phyloP scores from a whole-genome alignment of 2,113 vertebrate genomes.

The Centropus unirufus region DNA sequence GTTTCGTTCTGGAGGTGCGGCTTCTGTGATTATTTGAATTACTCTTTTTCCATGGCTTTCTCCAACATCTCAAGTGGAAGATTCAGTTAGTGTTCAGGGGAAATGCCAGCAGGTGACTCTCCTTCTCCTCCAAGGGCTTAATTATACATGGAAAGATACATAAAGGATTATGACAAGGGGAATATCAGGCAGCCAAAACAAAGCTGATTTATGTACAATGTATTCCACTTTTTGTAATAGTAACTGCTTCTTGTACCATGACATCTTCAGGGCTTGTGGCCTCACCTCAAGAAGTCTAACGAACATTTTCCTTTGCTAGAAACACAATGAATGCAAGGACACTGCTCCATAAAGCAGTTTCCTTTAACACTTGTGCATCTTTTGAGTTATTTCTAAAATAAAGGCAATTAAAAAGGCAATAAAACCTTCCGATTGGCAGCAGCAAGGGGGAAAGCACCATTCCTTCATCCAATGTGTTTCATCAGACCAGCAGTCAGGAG shows the following conservation, averaged over 20 bases:
- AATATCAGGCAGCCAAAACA: conserved; percentile 42
- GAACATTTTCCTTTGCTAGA: neutral
- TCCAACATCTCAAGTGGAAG: neutral
- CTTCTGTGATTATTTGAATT: neutral
- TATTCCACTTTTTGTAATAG: neutral
- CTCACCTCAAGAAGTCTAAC: neutral
- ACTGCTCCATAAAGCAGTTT: neutral
- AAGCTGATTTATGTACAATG: neutral
- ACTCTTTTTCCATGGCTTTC: neutral
- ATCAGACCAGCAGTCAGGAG: neutral
- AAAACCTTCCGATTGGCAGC: neutral
- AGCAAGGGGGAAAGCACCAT: neutral
- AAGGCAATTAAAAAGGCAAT: neutral
- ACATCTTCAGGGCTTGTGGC: neutral
- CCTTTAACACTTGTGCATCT: neutral
- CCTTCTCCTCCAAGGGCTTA: neutral
- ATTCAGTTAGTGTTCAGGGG: neutral
- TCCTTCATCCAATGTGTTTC: neutral
- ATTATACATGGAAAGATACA: conserved; percentile 6
- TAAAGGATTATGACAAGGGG: neutral
- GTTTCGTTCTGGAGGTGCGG: neutral
- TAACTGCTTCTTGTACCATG: too few species aligned
- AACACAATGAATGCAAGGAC: neutral
- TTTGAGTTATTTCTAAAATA: neutral
- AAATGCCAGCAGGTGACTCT: neutral